Base-by-base conservation (phyloP, 1,140 invertebrate species). In the Zaprionus africanus region DNA sequence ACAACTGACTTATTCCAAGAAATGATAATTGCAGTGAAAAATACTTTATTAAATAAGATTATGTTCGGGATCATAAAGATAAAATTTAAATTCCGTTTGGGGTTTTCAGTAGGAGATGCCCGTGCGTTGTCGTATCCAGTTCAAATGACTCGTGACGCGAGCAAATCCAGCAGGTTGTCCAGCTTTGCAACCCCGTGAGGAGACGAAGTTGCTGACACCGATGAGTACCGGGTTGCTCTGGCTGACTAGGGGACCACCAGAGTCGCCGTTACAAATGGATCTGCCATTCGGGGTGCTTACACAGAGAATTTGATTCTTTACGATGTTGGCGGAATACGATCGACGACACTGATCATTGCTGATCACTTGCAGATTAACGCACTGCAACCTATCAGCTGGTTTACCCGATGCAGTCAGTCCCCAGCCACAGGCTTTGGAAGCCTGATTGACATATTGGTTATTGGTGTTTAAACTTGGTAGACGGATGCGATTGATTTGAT, bases 291-390 rank as follows among this genome's bases (percentile, higher is more conserved):
- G 22, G 2, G 82, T 72, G 4, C 57, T 71, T 2, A 72, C 82
- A 69, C 83, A 85, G 1, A 85, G 57, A 0, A 79, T 65, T 53
- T 70, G 71, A 7, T 54, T 60, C 5, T 68, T 36, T 4, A 79
- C 24, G 0, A 34, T 24, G 13, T 3, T 0, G 0, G 51, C 6
- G 1, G 54, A 53, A 17, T 59, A 85, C 19, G 36, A 36, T 3
- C 63, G 19, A 9, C 26, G 15, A 41, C 82, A 85, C 36, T 87
- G 51, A 6, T 11, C 22, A 22, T 87, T 79, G 49, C 62, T 9
- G 46, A 85, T 87, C 7, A 85, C 77, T 34, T 72, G 79, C 12
- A 76, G 34, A 13, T 87, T 66, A 51, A 87, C 72, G 76, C 82
- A 85, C 51, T 87, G 83, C 76, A 85, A 54, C 43, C 51, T 63